Conservation (phyloP, 2,113 vertebrate species). For the Poeciliopsis retropinna region DNA sequence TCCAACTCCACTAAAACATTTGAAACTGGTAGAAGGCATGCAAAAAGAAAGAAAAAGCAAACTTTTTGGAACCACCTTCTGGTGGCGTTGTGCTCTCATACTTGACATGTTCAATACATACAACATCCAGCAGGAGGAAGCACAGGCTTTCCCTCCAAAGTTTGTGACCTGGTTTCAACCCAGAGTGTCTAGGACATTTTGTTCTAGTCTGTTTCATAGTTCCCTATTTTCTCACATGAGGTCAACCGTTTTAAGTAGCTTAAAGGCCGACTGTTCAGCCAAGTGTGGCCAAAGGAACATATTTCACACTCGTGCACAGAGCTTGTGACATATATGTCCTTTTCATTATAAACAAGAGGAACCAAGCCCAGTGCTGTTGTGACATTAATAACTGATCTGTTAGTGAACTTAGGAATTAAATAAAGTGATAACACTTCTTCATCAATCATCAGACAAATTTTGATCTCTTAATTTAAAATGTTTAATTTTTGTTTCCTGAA, state of each 20-base stretch:
- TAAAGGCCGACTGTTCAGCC: conserved; percentile 32
- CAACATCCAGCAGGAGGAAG: conserved; percentile 70
- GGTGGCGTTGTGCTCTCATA: not conserved
- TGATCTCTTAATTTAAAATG: not conserved
- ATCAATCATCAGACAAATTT: not conserved
- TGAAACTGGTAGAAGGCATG: not conserved
- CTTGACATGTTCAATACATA: conserved; percentile 39
- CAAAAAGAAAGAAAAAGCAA: not conserved
- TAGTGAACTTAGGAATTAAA: not conserved
- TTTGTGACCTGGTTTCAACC: conserved; percentile 73
- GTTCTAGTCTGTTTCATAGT: conserved; percentile 70
- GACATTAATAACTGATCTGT: conserved; percentile 2
- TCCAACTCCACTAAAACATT: not conserved
- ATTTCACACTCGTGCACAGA: conserved; percentile 22
- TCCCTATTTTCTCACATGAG: conserved; percentile 61
- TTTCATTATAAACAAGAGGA: conserved; percentile 25
- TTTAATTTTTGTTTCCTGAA: not conserved
- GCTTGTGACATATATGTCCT: conserved; percentile 33
- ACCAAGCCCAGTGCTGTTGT: not conserved
- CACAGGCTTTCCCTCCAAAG: conserved; percentile 61
- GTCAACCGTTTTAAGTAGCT: conserved; percentile 61
- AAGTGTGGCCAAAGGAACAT: conserved; percentile 18
- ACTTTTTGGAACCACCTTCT: not conserved
- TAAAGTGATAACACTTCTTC: not conserved
- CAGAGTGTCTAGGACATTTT: conserved; percentile 77